Conservation (phyloP, 2,113 vertebrate species). For the Caretta caretta region DNA sequence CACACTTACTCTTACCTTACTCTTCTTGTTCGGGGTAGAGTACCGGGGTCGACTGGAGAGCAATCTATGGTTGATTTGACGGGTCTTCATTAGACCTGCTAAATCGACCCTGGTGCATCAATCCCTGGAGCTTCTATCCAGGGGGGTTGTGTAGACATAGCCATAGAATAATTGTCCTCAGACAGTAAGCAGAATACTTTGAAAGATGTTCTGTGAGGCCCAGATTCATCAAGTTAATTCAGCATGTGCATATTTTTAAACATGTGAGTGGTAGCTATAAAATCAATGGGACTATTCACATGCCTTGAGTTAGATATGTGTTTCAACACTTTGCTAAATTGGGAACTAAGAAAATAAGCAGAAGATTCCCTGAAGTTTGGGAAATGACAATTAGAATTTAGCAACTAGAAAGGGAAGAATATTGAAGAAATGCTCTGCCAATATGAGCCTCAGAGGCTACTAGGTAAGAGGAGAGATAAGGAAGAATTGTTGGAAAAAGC, state of each 20-base stretch:
- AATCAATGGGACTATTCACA: neutral
- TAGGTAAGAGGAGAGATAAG: constrained; percentile 2
- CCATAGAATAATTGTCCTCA: constrained; percentile 1
- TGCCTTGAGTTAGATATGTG: constrained; percentile 25
- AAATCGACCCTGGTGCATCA: too few relatives aligned
- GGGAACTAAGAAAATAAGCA: neutral
- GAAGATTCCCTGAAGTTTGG: constrained; percentile 45
- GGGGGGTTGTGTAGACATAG: too few relatives aligned
- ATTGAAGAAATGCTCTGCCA: constrained; percentile 5
- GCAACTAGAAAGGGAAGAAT: constrained; percentile 18
- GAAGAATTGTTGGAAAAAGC: neutral
- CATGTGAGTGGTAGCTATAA: neutral
- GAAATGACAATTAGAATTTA: constrained; percentile 48
- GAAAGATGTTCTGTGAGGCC: constrained; percentile 30
- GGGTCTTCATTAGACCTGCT: too few relatives aligned
- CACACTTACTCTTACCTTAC: too few relatives aligned
- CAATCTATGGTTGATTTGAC: too few relatives aligned
- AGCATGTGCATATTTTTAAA: constrained; percentile 29
- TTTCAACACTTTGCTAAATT: constrained; percentile 22
- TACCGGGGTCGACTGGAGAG: too few relatives aligned
- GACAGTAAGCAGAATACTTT: constrained; percentile 8
- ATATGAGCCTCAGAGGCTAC: neutral
- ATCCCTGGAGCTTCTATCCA: too few relatives aligned
- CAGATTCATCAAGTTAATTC: constrained; percentile 22
- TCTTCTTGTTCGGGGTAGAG: too few relatives aligned